Evolutionary conservation across 2,113 vertebrate species (phyloP).

Genomic region (Bolborhynchus lineola): DNA sequence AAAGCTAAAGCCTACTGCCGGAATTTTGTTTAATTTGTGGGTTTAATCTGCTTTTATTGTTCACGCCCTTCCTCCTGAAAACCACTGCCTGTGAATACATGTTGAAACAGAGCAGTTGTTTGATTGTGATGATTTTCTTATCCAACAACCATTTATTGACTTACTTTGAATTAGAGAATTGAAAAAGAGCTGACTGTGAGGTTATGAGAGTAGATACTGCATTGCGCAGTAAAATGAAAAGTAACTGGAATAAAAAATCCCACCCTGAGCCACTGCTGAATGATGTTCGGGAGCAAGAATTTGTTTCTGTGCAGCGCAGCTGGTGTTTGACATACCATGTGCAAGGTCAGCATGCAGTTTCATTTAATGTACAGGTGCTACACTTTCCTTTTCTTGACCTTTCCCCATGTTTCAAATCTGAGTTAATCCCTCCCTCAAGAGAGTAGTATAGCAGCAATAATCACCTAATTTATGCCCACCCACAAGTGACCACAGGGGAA

Average conservation of each 20-base stretch:
- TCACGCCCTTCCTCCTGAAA: neutral
- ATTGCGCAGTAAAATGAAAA: neutral
- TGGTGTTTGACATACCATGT: neutral
- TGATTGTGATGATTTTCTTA: neutral
- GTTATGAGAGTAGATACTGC: neutral
- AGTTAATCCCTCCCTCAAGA: conserved; percentile 25
- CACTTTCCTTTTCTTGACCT: conserved; percentile 28
- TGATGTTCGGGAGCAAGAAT: neutral
- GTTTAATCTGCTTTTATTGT: neutral
- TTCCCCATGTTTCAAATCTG: neutral
- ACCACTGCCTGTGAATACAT: neutral
- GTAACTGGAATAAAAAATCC: neutral
- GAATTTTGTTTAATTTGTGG: neutral
- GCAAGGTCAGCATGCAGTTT: conserved; percentile 4
- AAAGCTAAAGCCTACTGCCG: neutral
- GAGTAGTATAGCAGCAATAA: conserved; percentile 5
- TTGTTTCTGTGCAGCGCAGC: neutral
- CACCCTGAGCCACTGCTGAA: neutral
- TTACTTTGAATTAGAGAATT: conserved; percentile 2
- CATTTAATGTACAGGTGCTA: conserved; percentile 11
- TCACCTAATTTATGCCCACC: conserved; percentile 45
- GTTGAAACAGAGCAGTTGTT: neutral
- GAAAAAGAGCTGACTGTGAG: neutral
- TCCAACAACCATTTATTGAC: conserved; percentile 20
- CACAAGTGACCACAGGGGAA: conserved; percentile 7